phyloP scores from a whole-genome alignment of 2,888 invertebrate species.

The Lithophane leautieri region DNA sequence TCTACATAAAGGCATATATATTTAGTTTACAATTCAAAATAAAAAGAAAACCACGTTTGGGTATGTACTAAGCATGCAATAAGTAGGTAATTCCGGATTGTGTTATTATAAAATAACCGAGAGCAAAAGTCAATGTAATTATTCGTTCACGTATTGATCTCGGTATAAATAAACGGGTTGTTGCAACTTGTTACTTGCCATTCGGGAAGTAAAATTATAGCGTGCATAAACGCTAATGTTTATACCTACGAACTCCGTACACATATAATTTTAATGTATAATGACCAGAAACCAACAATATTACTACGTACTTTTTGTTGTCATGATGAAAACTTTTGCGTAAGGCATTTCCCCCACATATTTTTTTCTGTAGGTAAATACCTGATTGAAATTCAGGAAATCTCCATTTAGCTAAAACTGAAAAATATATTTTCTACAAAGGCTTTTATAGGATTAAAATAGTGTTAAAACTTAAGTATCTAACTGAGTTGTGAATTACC shows the following conservation, averaged over 20 bases:
- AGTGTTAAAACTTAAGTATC: not conserved
- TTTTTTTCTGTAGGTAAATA: not conserved
- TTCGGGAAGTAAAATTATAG: slow-evolving; percentile 78
- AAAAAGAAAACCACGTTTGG: slow-evolving; percentile 6
- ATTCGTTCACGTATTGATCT: slow-evolving; percentile 73
- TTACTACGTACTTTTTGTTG: slow-evolving; percentile 17
- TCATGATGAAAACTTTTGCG: slow-evolving; percentile 17
- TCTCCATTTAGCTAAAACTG: not conserved
- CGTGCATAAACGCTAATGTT: slow-evolving; percentile 72
- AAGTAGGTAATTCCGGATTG: slow-evolving; percentile 54
- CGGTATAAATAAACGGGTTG: slow-evolving; percentile 73
- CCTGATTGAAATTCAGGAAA: not conserved
- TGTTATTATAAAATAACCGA: slow-evolving; percentile 60
- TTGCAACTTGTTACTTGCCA: slow-evolving; percentile 67
- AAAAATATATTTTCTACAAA: not conserved
- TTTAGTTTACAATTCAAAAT: not conserved
- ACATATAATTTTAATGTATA: slow-evolving; percentile 55
- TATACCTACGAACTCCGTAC: slow-evolving; percentile 64
- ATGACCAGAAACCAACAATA: slow-evolving; percentile 40
- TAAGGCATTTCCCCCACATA: not conserved
- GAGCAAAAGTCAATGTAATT: slow-evolving; percentile 75
- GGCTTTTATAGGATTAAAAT: not conserved
- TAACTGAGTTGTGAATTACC: not conserved
- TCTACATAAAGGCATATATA: not conserved
- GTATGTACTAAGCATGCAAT: slow-evolving; percentile 26